Base-by-base conservation (phyloP, 2,797 vertebrate species). In the Euthynnus affinis region DNA sequence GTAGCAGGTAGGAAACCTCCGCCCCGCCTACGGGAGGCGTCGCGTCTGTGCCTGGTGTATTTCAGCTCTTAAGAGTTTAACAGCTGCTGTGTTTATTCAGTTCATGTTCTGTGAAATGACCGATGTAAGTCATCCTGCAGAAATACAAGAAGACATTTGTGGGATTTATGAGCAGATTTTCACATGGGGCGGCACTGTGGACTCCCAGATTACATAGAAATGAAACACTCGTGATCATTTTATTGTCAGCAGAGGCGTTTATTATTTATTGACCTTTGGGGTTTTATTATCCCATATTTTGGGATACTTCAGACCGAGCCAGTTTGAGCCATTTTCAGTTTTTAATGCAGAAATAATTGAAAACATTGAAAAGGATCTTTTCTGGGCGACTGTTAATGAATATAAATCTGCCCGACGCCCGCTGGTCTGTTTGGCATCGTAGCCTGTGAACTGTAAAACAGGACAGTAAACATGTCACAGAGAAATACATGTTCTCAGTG, bases 341-440 rank as follows among this genome's bases (percentile, higher is more conserved):
- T 76, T 40, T 84, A 82, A 88, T 81, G 64, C 73, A 73, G 64
- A 74, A 83, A 81, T 83, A 78, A 89, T 80, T 87, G 74, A 89
- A 81, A 85, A 81, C 74, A 74, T 83, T 71, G 56, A 85, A 75
- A 49, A 12, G 27, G 27, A 74, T 66, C 32, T 42, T 77, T 80
- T 78, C 52, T 78, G 71, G 76, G 67, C 59, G 71, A 62, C 67
- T 42, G 61, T 32, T 52, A 55, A 78, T 42, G 81, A 72, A 52
- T 18, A 70, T 87, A 83, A 84, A 88, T 81, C 69, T 70, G 70
- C 46, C 61, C 42, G 86, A 87, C 86, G 82, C 78, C 81, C 84
- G 71, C 57, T 7, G 84, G 82, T 81, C 74, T 79, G 68, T 82
- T 81, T 79, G 82, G 72, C 87, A 40, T 58, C 67, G 29, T 0